Base-by-base conservation (phyloP, 2,888 invertebrate species). In the Sclerodermus sp. region DNA sequence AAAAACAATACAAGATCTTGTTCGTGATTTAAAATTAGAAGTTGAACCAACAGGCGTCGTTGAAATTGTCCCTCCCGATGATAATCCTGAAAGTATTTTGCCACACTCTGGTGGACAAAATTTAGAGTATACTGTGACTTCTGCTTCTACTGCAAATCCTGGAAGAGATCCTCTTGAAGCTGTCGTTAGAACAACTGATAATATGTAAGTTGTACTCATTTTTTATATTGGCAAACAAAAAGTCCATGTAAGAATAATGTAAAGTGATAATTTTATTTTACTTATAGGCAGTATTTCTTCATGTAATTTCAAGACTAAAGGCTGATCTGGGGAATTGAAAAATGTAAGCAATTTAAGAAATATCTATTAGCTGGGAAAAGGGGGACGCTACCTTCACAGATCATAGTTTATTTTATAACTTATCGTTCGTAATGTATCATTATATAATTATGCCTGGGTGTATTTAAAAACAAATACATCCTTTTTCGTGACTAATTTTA, bases 141-240 rank as follows among this genome's bases (percentile, higher is more conserved):
- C 58, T 13, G 30, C 57, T 1, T 47, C 51, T 0, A 62, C 55
- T 17, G 62, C 66, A n/a, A 58, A 44, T 2, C 53, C 53, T 2
- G 79, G 78, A 4, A 71, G 78, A 50, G 81, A 81, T 65, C 79
- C 80, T 3, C 62, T 81, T 32, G 79, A 80, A 45, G 71, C 78
- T 12, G 77, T 78, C 45, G 76, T 78, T 15, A 70, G 77, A 50
- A 76, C 77, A 16, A 61, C 70, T 13, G 81, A 79, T 55, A 76
- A 78, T 31, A 67, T 82, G 70, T 82, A 73, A 66, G 80, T 80
- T 57, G 34, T 49, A 40, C 32, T 37, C 30, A 32, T 14, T 29
- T 13, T 29, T 29, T 4, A 23, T 42, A 6, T 29, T 9, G 9
- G 10, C 23, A n/a, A 34, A 13, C 12, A n/a, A 34, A n/a, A n/a